Percentiles rank a stretch among this genome's conserved stretches.
These are phyloP conservation scores for Kryptopterus vitreolus DNA, from an alignment of 2,797 vertebrate genomes.

Conservation along the genomic window DNA sequence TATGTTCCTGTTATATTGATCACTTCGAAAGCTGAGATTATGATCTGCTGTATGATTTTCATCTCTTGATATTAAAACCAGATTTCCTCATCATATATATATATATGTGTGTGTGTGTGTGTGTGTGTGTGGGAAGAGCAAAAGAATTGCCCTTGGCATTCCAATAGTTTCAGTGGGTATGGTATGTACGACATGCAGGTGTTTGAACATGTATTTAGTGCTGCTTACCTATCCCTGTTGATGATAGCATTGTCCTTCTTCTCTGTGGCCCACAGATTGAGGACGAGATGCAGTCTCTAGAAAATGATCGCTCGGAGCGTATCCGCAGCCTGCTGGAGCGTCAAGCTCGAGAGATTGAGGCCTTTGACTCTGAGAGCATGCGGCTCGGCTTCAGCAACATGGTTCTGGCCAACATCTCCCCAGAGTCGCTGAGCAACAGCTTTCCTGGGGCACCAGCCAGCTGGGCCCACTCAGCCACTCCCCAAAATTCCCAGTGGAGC, in stretches of 20 bases:
- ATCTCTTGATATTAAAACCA: background rate
- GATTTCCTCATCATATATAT: no score
- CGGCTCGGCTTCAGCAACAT: constrained; percentile 99
- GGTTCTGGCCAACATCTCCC: constrained; percentile 95
- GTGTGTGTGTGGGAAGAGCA: background rate
- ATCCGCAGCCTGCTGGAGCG: constrained; percentile 96
- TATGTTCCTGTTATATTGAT: no score
- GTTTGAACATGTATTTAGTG: background rate
- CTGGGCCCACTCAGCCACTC: constrained; percentile 85
- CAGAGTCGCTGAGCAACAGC: constrained; percentile 94
- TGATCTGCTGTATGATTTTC: background rate
- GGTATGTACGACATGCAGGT: background rate
- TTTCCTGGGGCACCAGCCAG: constrained; percentile 89
- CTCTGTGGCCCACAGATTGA: constrained; percentile 81
- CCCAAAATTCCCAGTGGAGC: constrained; percentile 87
- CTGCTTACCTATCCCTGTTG: background rate
- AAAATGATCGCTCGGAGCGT: constrained; percentile 92
- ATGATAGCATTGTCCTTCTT: constrained; percentile 24
- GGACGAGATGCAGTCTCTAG: constrained; percentile 94
- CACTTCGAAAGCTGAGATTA: background rate
- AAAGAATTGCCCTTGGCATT: background rate
- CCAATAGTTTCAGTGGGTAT: background rate
- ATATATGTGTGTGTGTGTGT: no score
- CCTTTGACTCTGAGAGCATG: constrained; percentile 99
- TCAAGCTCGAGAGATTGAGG: constrained; percentile 96